Conservation (phyloP, 2,113 vertebrate genomes). For the Zootoca vivipara region DNA sequence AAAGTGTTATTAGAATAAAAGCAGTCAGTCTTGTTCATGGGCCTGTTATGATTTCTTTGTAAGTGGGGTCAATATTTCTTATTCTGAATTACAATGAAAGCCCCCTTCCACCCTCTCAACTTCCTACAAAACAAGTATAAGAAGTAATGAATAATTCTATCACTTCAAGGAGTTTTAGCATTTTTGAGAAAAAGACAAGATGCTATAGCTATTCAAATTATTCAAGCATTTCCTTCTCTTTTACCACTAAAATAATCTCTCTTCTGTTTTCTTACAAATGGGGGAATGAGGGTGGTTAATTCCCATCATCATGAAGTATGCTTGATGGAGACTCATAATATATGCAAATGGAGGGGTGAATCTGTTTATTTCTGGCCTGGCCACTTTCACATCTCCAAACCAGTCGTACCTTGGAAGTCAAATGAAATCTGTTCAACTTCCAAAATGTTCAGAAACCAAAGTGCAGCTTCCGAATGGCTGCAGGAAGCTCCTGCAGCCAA, state of each 20-base stretch:
- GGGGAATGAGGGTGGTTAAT: not conserved
- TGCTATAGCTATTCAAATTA: not conserved
- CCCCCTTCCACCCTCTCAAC: accelerated
- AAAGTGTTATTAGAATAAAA: not conserved
- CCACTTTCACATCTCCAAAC: no score
- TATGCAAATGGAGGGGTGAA: not conserved
- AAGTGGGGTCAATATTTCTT: accelerated
- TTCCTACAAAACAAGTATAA: not conserved
- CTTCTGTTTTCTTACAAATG: not conserved
- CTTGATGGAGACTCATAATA: not conserved
- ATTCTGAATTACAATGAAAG: slow-evolving; percentile 1
- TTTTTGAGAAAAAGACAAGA: not conserved
- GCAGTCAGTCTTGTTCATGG: slow-evolving; percentile 4
- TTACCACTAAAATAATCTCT: not conserved
- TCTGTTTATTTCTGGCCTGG: not conserved
- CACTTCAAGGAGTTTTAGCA: not conserved
- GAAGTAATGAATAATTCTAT: not conserved
- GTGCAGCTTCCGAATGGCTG: no score
- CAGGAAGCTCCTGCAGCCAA: no score
- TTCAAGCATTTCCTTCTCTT: not conserved
- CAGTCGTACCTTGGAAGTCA: no score
- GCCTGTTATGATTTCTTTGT: not conserved
- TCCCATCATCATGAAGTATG: no score
- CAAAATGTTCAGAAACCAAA: no score
- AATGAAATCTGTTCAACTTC: no score